Evolutionary conservation across 2,888 invertebrate genomes (phyloP), one percentile per base, ranked within the genome.

Genomic region (Melinopterus prodromus): DNA sequence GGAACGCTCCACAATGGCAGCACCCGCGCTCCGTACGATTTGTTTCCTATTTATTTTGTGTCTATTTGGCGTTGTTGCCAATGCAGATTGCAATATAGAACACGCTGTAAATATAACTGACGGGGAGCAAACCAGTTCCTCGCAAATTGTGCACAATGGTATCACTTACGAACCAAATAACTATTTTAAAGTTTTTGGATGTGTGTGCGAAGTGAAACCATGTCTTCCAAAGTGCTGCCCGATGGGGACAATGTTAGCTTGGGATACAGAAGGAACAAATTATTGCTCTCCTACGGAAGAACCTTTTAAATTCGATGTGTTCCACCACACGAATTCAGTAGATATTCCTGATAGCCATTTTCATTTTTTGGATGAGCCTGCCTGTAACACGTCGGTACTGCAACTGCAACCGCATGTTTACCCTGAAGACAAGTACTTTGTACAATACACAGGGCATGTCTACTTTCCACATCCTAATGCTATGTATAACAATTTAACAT

Each of bases 161-260:
- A 78, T 85, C 6, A 78, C 38, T 6, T 84, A 80, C 76, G 71
- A 77, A 6, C 37, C 70, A 6, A 69, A 80, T 26, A 75, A 83
- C 69, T 83, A 83, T 77, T 83, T 82, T 78, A 69, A 72, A 2
- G 71, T 77, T 36, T 79, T 76, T 9, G 84, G 84, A 7, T 84
- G 84, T 79, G 76, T 83, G 16, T 84, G 84, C 70, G 79, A 83
- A 15, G 35, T 83, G 6, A 83, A 80, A 71, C 37, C 16, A 4
- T 84, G 84, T 77, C 37, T 84, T 3, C 76, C 81, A 36, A 84
- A 83, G 78, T 83, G 83, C 71, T 83, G 83, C 16, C 26, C 69
- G 15, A 12, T 69, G 7, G 80, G 78, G 2, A 69, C 82, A 71
- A 78, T 80, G 26, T 16, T 80, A n/a, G 6, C 79, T 1, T 53